Conservation (phyloP, 2,797 vertebrate species). For the Vipera ursinii region DNA sequence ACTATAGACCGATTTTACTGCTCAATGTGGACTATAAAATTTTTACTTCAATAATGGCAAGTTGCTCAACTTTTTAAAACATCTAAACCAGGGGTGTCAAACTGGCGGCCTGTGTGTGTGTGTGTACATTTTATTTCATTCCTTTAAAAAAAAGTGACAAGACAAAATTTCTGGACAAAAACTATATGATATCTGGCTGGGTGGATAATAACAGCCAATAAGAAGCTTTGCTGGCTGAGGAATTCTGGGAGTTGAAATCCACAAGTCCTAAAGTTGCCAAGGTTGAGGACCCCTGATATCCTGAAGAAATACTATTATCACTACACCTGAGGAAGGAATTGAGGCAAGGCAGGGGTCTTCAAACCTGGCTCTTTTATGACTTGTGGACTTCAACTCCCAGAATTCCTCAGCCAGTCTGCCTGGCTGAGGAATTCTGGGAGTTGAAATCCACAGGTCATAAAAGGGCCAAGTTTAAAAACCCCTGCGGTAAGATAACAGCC, state of each 20-base stretch:
- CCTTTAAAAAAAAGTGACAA: neutral
- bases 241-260: no score
- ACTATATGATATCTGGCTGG: neutral
- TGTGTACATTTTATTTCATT: neutral
- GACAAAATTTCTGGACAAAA: neutral
- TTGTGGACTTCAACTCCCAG: no score
- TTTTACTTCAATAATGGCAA: neutral
- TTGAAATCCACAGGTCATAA: no score
- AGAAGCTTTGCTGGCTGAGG: neutral
- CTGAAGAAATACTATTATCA: neutral
- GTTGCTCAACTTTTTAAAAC: neutral
- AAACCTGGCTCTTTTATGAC: no score
- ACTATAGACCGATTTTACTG: no score
- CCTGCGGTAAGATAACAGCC: slow-evolving; percentile 38
- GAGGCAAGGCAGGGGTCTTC: neutral
- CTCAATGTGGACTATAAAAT: no score
- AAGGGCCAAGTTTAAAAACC: no score
- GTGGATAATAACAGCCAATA: neutral
- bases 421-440: no score
- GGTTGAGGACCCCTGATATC: neutral
- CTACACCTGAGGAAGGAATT: neutral
- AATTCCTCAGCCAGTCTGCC: no score
- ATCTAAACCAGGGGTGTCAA: neutral
- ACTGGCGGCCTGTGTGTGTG: no score
- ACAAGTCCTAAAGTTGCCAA: no score